Evolutionary conservation across 35 echinoderm and acorn worm species (phyloP), one percentile per base, ranked within the genome.

Genomic region (Chiridota heheva): DNA sequence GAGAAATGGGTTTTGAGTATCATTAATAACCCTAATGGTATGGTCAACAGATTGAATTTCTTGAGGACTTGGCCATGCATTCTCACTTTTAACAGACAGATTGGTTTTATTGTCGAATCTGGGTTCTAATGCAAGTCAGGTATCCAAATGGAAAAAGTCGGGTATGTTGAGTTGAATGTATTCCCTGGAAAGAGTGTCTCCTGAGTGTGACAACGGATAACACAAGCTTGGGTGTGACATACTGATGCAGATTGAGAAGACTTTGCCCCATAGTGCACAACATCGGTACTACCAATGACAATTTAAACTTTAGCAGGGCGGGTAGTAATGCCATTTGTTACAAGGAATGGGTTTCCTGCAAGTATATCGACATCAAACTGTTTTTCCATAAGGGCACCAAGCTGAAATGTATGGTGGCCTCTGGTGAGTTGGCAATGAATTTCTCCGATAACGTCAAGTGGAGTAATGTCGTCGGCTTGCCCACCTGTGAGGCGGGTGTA

Each of bases 401-500:
- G 88, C 4, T 8, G 30, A 60, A 87, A 81, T 16, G 26, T 38
- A 25, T 77, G 37, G 58, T 62, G n/a, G 53, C 67, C 67, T 40
- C 75, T 73, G n/a, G 60, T 49, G 41, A 92, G 49, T 1, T 74
- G 81, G 29, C 86, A 70, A 1, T 26, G 43, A 24, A 81, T 95
- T 43, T 94, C 73, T 31, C 85, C 91, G 1, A 76, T 58, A 5
- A 92, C 84, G 4, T 22, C 57, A 1, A 84, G 58, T 31, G 86
- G 87, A 3, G 76, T 86, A 37, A 79, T 85, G 7, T 87, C 91
- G 82, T 96, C 91, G 13, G 86, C 91, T 45, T 90, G 92, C 31
- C 75, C 69, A 4, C 82, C 82, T 12, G 92, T 90, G 17, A 87
- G 84, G 42, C 44, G 7, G 16, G 16, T 29, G 22, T 59, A 13